Base-by-base conservation (phyloP, 2,113 vertebrate species). In the Hucho hucho region DNA sequence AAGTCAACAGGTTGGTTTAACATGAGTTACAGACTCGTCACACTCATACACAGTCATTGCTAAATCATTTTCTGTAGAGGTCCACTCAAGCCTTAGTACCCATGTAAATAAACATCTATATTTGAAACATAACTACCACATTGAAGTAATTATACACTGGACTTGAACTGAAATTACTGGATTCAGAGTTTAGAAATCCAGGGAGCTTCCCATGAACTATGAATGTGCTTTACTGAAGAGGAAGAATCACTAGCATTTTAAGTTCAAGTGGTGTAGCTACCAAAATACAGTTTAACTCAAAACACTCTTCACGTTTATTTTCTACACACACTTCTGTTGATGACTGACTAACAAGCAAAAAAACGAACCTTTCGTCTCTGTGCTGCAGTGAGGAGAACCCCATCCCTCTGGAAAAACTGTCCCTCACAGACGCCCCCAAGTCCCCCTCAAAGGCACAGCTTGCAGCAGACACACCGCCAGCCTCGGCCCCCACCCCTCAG, bases 321-420 rank as follows among this genome's bases (percentile, higher is more conserved):
- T 37, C 37, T 37, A 37, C 7, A 9, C 37, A 43, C 37, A 43
- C 9, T 43, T 43, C 2, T 11, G 9, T 43, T 12, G 37, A 43
- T 11, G 9, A 43, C 9, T 11, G 9, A 43, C n/a, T n/a, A 59
- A 6, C 4, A 59, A 2, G 56, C 6, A 11, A 43, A 43, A 43
- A 12, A 43, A 1, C 7, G 78, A 81, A 32, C 6, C 22, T 22
- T 68, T 9, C 47, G 12, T 72, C 65, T 81, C 82, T 43, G 24
- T 68, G 71, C 24, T 9, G 11, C 90, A 95, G 95, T 4, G 91
- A 89, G 32, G 83, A 89, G 0, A 87, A 75, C 26, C 79, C 81
- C 1, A 70, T 86, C 56, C 89, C 90, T 1, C 78, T 91, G 47
- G 92, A 93, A 43, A 91, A 93, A 75, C 88, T 91, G n/a, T 77